Percentiles rank a stretch among this genome's conserved stretches.
Evolutionary conservation across 2,113 vertebrate genomes (phyloP).

Genomic region (Daubentonia madagascariensis): DNA sequence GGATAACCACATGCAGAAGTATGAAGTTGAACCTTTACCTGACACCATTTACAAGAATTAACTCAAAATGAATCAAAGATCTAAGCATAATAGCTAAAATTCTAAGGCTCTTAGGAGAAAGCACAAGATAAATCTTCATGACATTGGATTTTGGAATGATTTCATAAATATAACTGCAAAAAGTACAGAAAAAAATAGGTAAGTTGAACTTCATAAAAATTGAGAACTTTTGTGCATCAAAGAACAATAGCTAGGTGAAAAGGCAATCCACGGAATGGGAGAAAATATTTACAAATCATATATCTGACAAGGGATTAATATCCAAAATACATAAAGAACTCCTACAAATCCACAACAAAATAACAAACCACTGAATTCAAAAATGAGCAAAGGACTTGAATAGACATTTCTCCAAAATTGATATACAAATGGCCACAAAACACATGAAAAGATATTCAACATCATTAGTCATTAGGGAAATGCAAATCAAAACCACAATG

Average conservation of each 20-base stretch:
- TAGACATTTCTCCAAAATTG: neutral
- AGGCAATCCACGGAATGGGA: neutral
- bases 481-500: neutral
- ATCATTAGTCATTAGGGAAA: neutral
- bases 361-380: neutral
- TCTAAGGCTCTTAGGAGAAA: neutral
- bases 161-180: neutral
- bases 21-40: too few species aligned
- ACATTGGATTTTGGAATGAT: neutral
- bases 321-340: neutral
- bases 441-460: neutral
- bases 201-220: neutral
- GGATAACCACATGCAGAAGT: too few species aligned
- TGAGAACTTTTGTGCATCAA: neutral
- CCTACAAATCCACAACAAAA: neutral
- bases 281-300: neutral
- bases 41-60: too few species aligned
- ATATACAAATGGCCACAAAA: neutral
- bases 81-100: neutral
- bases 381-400: neutral
- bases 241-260: neutral
- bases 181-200: neutral
- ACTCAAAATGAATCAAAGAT: neutral
- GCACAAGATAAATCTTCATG: neutral
- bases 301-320: neutral